A percentile compares a stretch with the other conserved stretches of the same genome.
Evolutionary conservation across 2,113 vertebrate species (phyloP).

Genomic region (Uria aalge): DNA sequence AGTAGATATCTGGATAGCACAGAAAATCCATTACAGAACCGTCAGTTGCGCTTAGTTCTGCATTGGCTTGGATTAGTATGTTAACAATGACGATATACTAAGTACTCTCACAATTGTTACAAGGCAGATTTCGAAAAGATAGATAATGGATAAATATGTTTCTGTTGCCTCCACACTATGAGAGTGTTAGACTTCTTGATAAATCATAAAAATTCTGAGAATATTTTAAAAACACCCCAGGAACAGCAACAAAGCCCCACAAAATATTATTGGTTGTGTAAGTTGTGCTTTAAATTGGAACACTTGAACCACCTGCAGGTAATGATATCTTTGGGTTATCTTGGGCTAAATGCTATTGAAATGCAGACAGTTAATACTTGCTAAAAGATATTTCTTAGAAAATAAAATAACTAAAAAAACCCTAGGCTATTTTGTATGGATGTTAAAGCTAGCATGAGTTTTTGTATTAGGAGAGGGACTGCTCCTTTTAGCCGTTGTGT

Average conservation of each 20-base stretch:
- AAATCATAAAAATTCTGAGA: neutral
- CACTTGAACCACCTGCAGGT: neutral
- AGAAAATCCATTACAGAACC: neutral
- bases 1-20: neutral
- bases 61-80: neutral
- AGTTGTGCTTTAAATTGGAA: neutral
- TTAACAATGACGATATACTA: neutral
- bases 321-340: neutral
- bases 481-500: rapidly evolving
- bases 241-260: neutral
- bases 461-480: neutral
- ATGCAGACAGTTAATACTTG: neutral
- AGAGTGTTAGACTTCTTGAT: neutral
- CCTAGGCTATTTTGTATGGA: neutral
- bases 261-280: neutral
- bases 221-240: neutral
- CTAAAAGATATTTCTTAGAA: neutral
- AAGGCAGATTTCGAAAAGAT: neutral
- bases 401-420: neutral
- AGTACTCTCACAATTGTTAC: neutral
- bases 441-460: neutral
- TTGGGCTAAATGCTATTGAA: neutral
- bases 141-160: neutral
- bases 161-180: rapidly evolving
- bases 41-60: neutral